A percentile compares a stretch with the other conserved stretches of the same genome.
phyloP scores from a whole-genome alignment of 2,797 vertebrate species.

The Oryzias dopingdopingensis region DNA sequence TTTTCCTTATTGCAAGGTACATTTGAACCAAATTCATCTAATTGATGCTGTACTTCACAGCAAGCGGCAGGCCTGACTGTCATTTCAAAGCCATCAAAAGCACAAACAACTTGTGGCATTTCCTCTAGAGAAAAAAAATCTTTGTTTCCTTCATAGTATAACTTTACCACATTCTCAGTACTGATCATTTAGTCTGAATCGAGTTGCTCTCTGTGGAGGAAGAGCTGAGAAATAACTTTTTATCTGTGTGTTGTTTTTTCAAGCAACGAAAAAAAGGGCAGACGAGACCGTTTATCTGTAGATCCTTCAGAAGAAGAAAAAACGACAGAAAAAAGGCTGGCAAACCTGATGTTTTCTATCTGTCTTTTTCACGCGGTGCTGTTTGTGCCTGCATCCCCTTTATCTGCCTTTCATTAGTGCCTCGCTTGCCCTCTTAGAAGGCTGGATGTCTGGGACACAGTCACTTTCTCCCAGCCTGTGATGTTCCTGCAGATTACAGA shows the following conservation, averaged over 20 bases:
- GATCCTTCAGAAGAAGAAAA: conserved; percentile 78
- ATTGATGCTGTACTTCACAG: conserved; percentile 53
- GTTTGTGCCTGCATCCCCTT: conserved; percentile 89
- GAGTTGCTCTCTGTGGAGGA: conserved; percentile 58
- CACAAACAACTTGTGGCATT: conserved; percentile 55
- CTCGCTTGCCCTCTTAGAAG: conserved; percentile 89
- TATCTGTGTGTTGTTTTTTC: conserved; percentile 71
- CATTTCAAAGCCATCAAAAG: conserved; percentile 60
- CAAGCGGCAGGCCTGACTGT: conserved; percentile 48
- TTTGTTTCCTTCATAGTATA: conserved; percentile 48
- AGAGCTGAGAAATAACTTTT: conserved; percentile 80
- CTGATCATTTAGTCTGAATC: conserved; percentile 63
- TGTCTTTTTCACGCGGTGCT: conserved; percentile 77
- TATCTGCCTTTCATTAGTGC: conserved; percentile 99
- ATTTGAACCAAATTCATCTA: conserved; percentile 48
- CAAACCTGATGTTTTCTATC: conserved; percentile 77
- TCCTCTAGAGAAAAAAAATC: conserved; percentile 34
- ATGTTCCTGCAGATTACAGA: conserved; percentile 99
- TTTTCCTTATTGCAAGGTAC: conserved; percentile 36
- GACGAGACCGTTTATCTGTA: conserved; percentile 87
- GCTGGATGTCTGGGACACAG: conserved; percentile 91
- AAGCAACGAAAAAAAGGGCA: conserved; percentile 78
- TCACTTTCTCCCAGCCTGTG: conserved; percentile 96
- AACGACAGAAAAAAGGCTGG: conserved; percentile 81
- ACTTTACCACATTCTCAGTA: conserved; percentile 58